Percentiles rank a stretch among this genome's conserved stretches.
Conservation (phyloP, 2,113 vertebrate species). For the Pterophyllum scalare region DNA sequence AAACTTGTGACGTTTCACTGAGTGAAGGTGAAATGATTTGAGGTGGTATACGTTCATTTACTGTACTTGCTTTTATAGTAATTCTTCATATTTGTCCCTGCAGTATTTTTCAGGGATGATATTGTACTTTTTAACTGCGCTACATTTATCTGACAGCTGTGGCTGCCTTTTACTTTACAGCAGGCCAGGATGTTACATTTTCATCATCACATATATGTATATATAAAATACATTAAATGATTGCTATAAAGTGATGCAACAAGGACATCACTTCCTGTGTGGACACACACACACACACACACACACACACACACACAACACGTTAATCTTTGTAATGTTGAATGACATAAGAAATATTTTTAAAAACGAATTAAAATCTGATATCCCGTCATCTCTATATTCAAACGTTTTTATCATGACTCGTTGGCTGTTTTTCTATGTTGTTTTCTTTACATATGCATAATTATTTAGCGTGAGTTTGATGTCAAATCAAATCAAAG, state of each 20-base stretch:
- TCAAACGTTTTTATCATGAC: neutral
- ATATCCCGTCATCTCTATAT: neutral
- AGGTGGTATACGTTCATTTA: accelerated
- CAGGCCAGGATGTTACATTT: no score
- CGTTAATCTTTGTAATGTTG: neutral
- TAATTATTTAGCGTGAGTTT: neutral
- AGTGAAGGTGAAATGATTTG: no score
- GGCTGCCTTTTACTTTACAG: neutral
- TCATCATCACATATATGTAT: neutral
- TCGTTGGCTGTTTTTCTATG: neutral
- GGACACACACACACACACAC: neutral
- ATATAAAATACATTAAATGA: no score
- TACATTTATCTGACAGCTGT: neutral
- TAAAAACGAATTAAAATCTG: neutral
- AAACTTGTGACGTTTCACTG: neutral
- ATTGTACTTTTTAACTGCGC: neutral
- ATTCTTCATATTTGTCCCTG: neutral
- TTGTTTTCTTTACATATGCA: neutral
- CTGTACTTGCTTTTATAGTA: neutral
- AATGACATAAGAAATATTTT: neutral
- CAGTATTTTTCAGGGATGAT: accelerated
- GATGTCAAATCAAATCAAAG: constrained; percentile 10
- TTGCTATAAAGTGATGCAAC: neutral
- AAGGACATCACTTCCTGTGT: neutral
- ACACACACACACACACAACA: neutral